Base-by-base conservation (phyloP, 2,888 invertebrate species). In the Perithous albicinctus region DNA sequence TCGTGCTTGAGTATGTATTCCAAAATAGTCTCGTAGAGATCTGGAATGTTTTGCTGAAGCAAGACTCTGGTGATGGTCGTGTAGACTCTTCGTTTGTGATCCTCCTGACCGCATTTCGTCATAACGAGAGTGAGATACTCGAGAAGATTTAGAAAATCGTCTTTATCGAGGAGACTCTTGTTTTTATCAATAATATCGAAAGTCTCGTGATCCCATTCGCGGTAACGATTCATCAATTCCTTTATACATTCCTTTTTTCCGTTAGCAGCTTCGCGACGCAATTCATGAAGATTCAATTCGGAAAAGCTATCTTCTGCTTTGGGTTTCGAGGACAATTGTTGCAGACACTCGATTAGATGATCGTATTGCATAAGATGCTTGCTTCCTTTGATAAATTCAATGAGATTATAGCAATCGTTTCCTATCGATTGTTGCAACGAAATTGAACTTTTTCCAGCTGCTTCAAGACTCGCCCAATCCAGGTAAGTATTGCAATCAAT, bases 351-450 rank as follows among this genome's bases (percentile, higher is more conserved):
- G 1, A 89, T 8, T 0, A 92, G 54, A 32, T 88, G 86, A 5
- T 84, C 80, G 15, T 87, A 83, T 8, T 89, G 78, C 0, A 86
- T 69, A 5, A 89, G 51, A 12, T 84, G 64, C 4, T 83, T 84
- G n/a, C 61, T 66, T 1, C 77, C 41, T 35, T 86, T 85, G 3
- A 89, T 75, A 35, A 86, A 80, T 29, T 91, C 85, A 0, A 88
- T 69, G 2, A 92, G 87, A 7, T 85, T 72, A 35, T 89, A 86
- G 73, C 89, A 90, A 23, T 89, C 91, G 1, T 88, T 78, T 12
- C 91, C 89, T 18, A 93, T 86, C 1, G 90, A 86, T 63, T 87
- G 86, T 76, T 93, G 92, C 7, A 92, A 76, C 5, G 90, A 87
- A 1, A 90, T 82, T 2, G 78, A 78, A 0, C 74, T 75, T 41